Evolutionary conservation across 2,113 vertebrate species (phyloP).

Genomic region (Gobius niger): DNA sequence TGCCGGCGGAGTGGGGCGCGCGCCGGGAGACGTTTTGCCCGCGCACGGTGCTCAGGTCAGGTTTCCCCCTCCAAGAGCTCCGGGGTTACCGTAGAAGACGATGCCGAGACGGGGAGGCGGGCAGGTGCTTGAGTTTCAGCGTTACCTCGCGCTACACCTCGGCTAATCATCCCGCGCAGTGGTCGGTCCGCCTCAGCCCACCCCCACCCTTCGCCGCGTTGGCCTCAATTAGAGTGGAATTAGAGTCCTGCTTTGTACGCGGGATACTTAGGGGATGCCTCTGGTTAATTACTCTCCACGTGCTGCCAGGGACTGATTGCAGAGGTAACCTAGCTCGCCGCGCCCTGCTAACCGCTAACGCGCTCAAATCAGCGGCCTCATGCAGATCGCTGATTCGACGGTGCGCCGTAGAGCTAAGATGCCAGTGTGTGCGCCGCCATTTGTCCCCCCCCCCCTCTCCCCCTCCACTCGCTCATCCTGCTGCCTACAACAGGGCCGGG

Average conservation of each 20-base stretch:
- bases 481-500: constrained; percentile 41
- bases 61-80: constrained; percentile 53
- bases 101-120: constrained; percentile 32
- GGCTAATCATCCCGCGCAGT: constrained; percentile 68
- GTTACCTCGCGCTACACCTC: constrained; percentile 57
- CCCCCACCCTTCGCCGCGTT: constrained; percentile 46
- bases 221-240: constrained; percentile 77
- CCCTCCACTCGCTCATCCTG: constrained; percentile 21
- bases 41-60: constrained; percentile 20
- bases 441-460: constrained; percentile 22
- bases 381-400: constrained; percentile 63
- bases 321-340: constrained; percentile 39
- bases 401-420: constrained; percentile 49
- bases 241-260: constrained; percentile 70
- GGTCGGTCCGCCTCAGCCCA: constrained; percentile 60
- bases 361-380: constrained; percentile 62
- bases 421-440: constrained; percentile 49
- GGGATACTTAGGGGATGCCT: constrained; percentile 61
- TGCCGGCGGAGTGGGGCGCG: constrained; percentile 36
- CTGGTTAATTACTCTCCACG: constrained; percentile 73
- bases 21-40: constrained; percentile 38
- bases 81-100: constrained; percentile 10
- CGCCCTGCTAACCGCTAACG: constrained; percentile 42
- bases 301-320: constrained; percentile 75
- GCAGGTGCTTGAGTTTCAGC: constrained; percentile 62